Percentiles rank a stretch among this genome's conserved stretches.
Conservation (phyloP, 2,113 vertebrate genomes). For the Malaclemys terrapin region DNA sequence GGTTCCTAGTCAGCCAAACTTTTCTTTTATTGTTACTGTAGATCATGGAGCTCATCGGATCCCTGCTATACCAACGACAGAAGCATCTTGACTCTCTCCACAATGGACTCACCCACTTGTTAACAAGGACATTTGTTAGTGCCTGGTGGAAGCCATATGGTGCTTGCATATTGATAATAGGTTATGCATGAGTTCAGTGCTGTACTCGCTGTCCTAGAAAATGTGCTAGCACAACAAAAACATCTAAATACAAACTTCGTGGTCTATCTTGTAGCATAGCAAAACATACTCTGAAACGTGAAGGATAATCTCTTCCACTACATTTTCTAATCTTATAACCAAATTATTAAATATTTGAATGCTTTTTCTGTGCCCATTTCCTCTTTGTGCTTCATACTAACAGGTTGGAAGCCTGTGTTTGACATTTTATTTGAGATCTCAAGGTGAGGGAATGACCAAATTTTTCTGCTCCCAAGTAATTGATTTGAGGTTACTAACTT, state of each 20-base stretch:
- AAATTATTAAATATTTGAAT: not conserved
- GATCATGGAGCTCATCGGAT: conserved; percentile 94
- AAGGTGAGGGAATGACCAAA: not conserved
- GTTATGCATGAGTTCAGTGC: conserved; percentile 35
- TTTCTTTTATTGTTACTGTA: conserved; percentile 91
- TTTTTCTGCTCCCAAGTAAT: conserved; percentile 1
- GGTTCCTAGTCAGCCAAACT: conserved; percentile 80
- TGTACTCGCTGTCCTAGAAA: not conserved
- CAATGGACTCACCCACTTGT: conserved; percentile 91
- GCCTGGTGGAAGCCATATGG: conserved; percentile 66
- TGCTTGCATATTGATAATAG: conserved; percentile 37
- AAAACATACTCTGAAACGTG: not conserved
- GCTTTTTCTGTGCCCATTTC: conserved; percentile 5
- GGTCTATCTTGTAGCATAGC: conserved; percentile 22
- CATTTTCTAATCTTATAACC: conserved; percentile 1
- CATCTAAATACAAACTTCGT: not conserved
- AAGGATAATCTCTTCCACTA: not conserved
- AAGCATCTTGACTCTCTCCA: conserved; percentile 95
- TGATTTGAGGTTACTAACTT: conserved; percentile 2
- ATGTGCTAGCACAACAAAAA: not conserved
- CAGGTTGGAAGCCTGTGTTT: conserved; percentile 25
- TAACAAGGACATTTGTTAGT: conserved; percentile 79
- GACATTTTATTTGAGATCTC: conserved; percentile 16
- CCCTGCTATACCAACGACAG: conserved; percentile 94
- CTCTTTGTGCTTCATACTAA: conserved; percentile 27